These are phyloP conservation scores for Tholera decimalis DNA, from an alignment of 2,888 invertebrate species.

Conservation along the genomic window DNA sequence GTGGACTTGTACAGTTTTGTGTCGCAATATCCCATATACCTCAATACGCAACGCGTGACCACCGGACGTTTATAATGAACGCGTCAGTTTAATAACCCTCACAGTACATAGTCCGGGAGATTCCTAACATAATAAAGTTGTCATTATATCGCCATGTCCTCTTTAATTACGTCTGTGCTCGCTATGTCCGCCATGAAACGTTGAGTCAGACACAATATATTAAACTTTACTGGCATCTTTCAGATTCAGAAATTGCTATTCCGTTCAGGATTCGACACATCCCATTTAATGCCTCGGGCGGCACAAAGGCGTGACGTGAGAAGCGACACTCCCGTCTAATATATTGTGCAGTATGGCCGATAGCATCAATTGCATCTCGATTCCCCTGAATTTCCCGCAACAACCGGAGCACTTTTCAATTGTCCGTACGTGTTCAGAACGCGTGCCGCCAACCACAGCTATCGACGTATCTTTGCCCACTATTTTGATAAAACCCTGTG, in stretches of 20 bases:
- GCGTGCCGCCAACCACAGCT: conserved; percentile 85
- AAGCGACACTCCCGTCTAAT: conserved; percentile 70
- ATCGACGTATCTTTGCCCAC: conserved; percentile 77
- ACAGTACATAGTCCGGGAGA: conserved; percentile 73
- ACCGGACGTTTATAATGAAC: conserved; percentile 85
- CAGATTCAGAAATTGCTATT: conserved; percentile 51
- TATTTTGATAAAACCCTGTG: conserved; percentile 85
- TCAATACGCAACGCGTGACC: conserved; percentile 84
- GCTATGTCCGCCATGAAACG: conserved; percentile 13
- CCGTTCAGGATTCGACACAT: conserved; percentile 48
- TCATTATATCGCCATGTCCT: conserved; percentile 68
- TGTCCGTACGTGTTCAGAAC: conserved; percentile 83
- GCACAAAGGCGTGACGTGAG: conserved; percentile 74
- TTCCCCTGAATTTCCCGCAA: conserved; percentile 84
- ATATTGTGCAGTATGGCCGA: conserved; percentile 81
- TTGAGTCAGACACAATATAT: neutral
- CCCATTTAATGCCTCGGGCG: conserved; percentile 62
- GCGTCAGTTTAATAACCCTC: conserved; percentile 85
- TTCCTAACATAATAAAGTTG: conserved; percentile 78
- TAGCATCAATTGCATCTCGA: conserved; percentile 84
- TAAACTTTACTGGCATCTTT: conserved; percentile 23
- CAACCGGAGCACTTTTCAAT: conserved; percentile 88
- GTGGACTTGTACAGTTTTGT: conserved; percentile 69
- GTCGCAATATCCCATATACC: conserved; percentile 85
- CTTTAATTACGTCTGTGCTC: conserved; percentile 55